Evolutionary conservation across 2,797 vertebrate genomes (phyloP), one percentile per base, ranked within the genome.

Genomic region (Clarias pachynema): DNA sequence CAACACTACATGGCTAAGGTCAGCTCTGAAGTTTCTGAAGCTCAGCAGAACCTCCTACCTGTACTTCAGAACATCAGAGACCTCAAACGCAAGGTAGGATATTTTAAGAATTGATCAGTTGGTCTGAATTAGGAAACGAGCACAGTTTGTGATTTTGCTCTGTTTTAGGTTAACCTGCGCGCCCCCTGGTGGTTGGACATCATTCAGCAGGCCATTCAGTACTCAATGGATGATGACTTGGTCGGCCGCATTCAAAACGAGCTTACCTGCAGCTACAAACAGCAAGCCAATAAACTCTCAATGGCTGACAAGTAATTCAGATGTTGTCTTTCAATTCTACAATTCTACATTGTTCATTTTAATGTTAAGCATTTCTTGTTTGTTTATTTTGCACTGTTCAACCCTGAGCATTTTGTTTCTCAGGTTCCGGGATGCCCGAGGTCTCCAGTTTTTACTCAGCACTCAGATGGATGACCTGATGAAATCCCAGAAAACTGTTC

Each of bases 1-100:
- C 96, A 99, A 75, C 98, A 99, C 93, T 99, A 99, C 87, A 99
- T 99, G 98, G 98, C 96, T 90, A 99, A 99, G 88, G 98, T 97
- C 37, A 97, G 99, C 24, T 96, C 96, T 0, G 98, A 99, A 92
- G 97, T 99, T 10, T 95, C 97, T 0, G 98, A 99, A 81, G 98
- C 98, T 5, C 94, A 96, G 63, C 97, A 98, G 87, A 97, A 96
- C 65, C 92, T 99, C 80, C 97, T 98, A 86, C 98, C 97, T 0
- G 96, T 99, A 82, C 89, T 97, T 79, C 98, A 97, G 92, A 96
- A 95, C 87, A 96, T 99, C 78, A 94, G 95, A n/a, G 98, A 99
- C 78, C 95, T 98, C 26, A 97, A 97, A 29, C 96, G 94, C 91
- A 98, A 99, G 95, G 98, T 98, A 84, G 89, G 91, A 89, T 62